Base-by-base conservation (phyloP, 2,113 vertebrate genomes). In the Rostratula benghalensis region DNA sequence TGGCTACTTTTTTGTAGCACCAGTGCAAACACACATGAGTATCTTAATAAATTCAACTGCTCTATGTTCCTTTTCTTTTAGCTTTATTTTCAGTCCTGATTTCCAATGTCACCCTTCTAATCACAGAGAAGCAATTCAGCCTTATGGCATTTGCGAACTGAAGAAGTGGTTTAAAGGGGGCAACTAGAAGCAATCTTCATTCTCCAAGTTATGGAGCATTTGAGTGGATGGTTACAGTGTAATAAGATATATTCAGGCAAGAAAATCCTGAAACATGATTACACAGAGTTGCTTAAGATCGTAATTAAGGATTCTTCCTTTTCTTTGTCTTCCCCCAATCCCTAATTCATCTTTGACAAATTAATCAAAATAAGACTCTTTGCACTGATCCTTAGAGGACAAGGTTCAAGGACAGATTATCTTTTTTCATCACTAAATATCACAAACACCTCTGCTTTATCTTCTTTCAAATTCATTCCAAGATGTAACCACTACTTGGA, bases 241-340 rank as follows among this genome's bases (percentile, higher is more conserved):
- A 96, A 92, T 91, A 97, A 85, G 77, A 97, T 89, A 57, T 71
- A 95, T 95, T 95, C 85, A 95, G 59, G 70, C 87, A 97, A 92
- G 89, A 94, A 97, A 96, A 97, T 91, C 95, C 85, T 85, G 65
- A 69, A 94, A 75, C 84, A 89, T 97, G 87, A 93, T 94, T 97
- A 82, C 94, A 82, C 33, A 84, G 74, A 94, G 83, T 94, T 92
- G 48, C 61, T 75, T 93, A 76, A 65, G 50, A 83, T 75, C 94
- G 83, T 77, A 96, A 96, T 97, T 97, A 97, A 95, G 89, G 81
- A 84, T 83, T 85, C 45, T 60, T 82, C 88, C 82, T 93, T 93
- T 87, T 74, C 48, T 90, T 95, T 92, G 91, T 94, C 89, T 88
- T 91, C 51, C 31, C 28, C 27, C 89, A 95, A 77, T 90, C 70